Base-by-base conservation (phyloP, 2,113 vertebrate genomes). In the Aplodontia rufa region DNA sequence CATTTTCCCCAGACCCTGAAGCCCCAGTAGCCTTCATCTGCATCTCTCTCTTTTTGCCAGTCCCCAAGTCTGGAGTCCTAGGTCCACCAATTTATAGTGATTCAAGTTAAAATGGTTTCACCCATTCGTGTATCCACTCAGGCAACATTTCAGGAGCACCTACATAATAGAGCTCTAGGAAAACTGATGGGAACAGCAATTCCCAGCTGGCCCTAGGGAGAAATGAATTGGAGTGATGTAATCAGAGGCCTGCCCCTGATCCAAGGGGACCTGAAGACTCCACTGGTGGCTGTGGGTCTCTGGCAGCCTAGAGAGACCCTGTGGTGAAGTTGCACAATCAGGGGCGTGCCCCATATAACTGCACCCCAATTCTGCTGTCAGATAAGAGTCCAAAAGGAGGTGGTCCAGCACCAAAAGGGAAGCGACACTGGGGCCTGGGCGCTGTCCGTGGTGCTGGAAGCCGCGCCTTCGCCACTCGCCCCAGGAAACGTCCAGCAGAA, bases 391-490 rank as follows among this genome's bases (percentile, higher is more conserved):
- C 0, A 0, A 17, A 35, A 32, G 53, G 47, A 7, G 35, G 19
- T 1, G 51, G n/a, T 74, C 6, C 62, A 32, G 58, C 49, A 60
- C 28, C n/a, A 26, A 11, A 2, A 35, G 14, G 30, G 62, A 71
- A n/a, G 24, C 8, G 0, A 20, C 0, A 0, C 1, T 0, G 0
- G 17, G 32, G 8, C 2, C 0, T 0, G 0, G 42, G 83, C 19
- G 90, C 96, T 97, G 96, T 97, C 96, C 90, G 0, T 87, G 96
- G 96, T 97, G 51, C 94, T 93, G 84, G 13, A 1, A 8, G 1
- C 62, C 12, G 0, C 0, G 20, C 37, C 1, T 8, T 30, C 37
- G 51, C 19, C 13, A 8, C 2, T 0, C 3, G 22, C 35, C 8
- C 76, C 10, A 3, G 12, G 12, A 83, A 82, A 53, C 0, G 16